Percentiles rank a stretch among this genome's conserved stretches.
Evolutionary conservation across 2,113 vertebrate species (phyloP).

Genomic region (Istiophorus platypterus): DNA sequence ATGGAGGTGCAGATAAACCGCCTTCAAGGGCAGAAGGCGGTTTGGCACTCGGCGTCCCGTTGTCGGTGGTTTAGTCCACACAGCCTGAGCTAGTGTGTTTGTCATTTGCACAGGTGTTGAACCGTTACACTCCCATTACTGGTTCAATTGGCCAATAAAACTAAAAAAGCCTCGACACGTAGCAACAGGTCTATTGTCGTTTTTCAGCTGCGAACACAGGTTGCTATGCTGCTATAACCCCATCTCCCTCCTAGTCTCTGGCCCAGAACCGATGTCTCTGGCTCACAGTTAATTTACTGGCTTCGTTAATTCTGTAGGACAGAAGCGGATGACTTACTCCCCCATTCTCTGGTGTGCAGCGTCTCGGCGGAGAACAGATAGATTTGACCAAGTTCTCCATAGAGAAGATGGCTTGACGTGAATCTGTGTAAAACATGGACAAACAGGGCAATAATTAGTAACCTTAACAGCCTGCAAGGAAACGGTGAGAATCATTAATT

Average conservation of each 20-base stretch:
- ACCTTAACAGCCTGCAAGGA: not conserved
- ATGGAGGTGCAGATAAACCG: constrained; percentile 64
- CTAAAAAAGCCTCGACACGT: not conserved
- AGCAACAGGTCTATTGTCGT: not conserved
- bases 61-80: not conserved
- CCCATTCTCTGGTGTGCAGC: constrained; percentile 58
- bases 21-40: constrained; percentile 50
- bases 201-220: not conserved
- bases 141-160: constrained; percentile 51
- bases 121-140: not conserved
- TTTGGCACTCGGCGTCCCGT: constrained; percentile 13
- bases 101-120: constrained; percentile 35
- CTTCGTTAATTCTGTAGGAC: not conserved
- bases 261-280: not conserved
- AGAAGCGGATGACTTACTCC: constrained; percentile 65
- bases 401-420: constrained; percentile 44
- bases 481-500: not conserved
- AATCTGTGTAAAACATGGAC: constrained; percentile 46
- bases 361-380: constrained; percentile 51
- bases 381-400: constrained; percentile 72
- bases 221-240: not conserved
- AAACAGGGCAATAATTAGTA: not conserved
- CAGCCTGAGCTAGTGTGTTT: constrained; percentile 2
- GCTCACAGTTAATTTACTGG: not conserved
- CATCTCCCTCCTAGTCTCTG: no score